Evolutionary conservation across 2,797 vertebrate genomes (phyloP).

Genomic region (Octomys mimax): DNA sequence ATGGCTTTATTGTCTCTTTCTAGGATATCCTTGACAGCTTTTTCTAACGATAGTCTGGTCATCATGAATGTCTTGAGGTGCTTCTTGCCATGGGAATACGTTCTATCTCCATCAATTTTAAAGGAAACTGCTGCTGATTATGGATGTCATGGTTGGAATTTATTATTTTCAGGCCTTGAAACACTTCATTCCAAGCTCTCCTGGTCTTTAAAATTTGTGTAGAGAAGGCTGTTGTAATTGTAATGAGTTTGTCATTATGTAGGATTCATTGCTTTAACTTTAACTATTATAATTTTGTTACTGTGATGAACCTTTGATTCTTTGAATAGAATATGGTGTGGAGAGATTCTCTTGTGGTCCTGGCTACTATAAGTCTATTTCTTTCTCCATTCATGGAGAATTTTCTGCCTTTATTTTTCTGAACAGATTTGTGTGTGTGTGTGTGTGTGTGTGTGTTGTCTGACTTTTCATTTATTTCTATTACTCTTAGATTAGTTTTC

Average conservation of each 20-base stretch:
- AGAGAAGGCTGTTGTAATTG: not conserved
- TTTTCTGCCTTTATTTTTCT: not conserved
- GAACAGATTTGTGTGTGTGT: too few species aligned
- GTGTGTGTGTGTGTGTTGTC: not conserved
- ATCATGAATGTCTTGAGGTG: not conserved
- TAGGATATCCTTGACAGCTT: not conserved
- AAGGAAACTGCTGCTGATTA: not conserved
- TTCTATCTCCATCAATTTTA: not conserved
- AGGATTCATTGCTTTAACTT: too few species aligned
- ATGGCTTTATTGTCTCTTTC: not conserved
- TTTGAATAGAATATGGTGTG: too few species aligned
- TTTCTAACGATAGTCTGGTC: not conserved
- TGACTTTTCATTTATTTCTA: not conserved
- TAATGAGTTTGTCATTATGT: not conserved
- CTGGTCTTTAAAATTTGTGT: not conserved
- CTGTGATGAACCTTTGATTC: too few species aligned
- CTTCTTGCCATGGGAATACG: not conserved
- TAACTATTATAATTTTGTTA: too few species aligned
- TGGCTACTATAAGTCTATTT: too few species aligned
- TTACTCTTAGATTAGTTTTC: not conserved
- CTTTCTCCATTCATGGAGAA: too few species aligned
- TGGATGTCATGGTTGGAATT: not conserved
- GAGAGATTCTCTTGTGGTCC: too few species aligned
- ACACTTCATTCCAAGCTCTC: not conserved
- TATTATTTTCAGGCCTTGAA: not conserved